phyloP scores from a whole-genome alignment of 2,797 vertebrate species.

The Linurgus olivaceus region DNA sequence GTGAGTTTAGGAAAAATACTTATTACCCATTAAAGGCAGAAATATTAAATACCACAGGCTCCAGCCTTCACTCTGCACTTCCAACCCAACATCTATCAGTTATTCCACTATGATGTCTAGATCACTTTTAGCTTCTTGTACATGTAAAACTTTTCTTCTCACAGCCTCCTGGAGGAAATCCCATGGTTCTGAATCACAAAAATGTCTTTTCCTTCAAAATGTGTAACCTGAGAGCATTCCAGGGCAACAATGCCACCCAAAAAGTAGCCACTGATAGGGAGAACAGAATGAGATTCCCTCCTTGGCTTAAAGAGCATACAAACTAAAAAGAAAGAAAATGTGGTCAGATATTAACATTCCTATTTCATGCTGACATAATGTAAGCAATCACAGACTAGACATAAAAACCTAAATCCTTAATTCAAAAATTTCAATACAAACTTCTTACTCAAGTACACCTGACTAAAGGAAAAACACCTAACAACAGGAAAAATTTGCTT shows the following conservation, averaged over 20 bases:
- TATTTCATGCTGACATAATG: fast-evolving
- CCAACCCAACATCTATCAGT: background rate
- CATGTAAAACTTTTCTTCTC: background rate
- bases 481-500: background rate
- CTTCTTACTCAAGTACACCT: background rate
- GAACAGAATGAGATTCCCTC: background rate
- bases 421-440: background rate
- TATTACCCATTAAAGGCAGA: background rate
- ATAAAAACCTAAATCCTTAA: background rate
- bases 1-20: background rate
- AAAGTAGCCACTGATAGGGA: background rate
- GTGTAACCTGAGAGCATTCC: background rate
- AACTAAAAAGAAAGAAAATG: background rate
- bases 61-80: background rate
- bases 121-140: background rate
- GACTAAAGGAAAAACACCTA: background rate
- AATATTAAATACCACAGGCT: background rate
- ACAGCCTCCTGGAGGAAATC: background rate
- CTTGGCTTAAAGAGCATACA: background rate
- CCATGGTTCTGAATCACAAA: background rate
- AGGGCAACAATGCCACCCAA: background rate
- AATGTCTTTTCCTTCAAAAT: background rate
- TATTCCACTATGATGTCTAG: background rate
- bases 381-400: background rate
- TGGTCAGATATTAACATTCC: background rate